Evolutionary conservation across 2,888 invertebrate species (phyloP), one percentile per base, ranked within the genome.

Genomic region (Heliconius ismenius): DNA sequence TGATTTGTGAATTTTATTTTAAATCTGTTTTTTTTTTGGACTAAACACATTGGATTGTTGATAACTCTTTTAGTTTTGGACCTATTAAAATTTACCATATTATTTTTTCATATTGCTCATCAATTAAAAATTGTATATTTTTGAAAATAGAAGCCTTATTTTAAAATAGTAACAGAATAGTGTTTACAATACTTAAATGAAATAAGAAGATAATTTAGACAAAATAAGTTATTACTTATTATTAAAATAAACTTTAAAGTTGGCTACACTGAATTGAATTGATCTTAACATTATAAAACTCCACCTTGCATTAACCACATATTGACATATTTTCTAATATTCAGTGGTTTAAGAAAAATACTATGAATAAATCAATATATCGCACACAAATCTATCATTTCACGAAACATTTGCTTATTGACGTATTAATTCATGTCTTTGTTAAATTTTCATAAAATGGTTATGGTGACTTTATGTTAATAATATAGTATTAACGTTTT

Each of bases 381-480:
- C 28, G 68, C 75, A 76, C 65, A 76, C 32, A 68, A 68, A 62
- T 64, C 24, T 54, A 10, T 58, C 69, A 73, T 75, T 58, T 74
- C 79, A 79, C 72, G 39, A 70, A 74, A 72, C 74, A 78, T 78
- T 54, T 68, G 79, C 80, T 81, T 81, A 78, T 76, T 79, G 77
- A 80, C 76, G 60, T 76, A 78, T 79, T 78, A 77, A 79, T 75
- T 76, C 77, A 79, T 70, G 24, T 76, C 21, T 68, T 74, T 54
- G 75, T 67, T 76, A 75, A 78, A 21, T 54, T 21, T 77, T 64
- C n/a, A 65, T n/a, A 72, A 68, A 69, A 62, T 76, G 81, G 81
- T 80, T 81, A 60, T 58, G 81, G 81, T 80, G 73, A 74, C n/a
- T 67, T 76, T 64, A 76, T 77, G 77, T 58, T 79, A 77, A 77